Percentiles rank a stretch among this genome's conserved stretches.
Evolutionary conservation across 2,113 vertebrate genomes (phyloP).

Genomic region (Halichoeres trimaculatus): DNA sequence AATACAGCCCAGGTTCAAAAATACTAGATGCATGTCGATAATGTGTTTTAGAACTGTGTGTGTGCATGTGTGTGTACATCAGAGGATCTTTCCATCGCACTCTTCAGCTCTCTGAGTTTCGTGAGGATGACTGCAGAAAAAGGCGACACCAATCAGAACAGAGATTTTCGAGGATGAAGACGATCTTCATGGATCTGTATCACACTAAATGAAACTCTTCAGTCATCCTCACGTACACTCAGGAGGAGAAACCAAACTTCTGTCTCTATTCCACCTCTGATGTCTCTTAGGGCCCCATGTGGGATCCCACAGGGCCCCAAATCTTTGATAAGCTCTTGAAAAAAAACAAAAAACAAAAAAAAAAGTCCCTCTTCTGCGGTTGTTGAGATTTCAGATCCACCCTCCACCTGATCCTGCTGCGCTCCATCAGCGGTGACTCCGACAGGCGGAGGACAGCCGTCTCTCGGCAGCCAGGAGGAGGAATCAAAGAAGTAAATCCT

Average conservation of each 20-base stretch:
- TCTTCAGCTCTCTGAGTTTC: background rate
- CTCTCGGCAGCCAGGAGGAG: background rate
- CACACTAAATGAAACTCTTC: background rate
- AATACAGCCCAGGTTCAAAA: too few species aligned
- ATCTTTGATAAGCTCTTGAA: background rate
- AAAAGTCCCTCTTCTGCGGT: background rate
- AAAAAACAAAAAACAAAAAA: background rate
- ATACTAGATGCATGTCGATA: too few species aligned
- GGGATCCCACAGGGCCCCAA: background rate
- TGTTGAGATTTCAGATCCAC: background rate
- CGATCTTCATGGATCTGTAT: too few species aligned
- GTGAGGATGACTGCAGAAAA: constrained; percentile 11
- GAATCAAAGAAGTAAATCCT: background rate
- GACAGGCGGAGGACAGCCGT: background rate
- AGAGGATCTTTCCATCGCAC: background rate
- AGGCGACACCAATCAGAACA: too few species aligned
- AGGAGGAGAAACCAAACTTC: background rate
- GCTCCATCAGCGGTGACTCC: constrained; percentile 14
- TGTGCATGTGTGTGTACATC: background rate
- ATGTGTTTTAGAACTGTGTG: background rate
- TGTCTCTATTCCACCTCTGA: constrained; percentile 8
- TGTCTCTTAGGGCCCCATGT: background rate
- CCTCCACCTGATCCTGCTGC: background rate
- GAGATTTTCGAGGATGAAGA: too few species aligned
- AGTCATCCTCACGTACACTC: background rate